Percentiles rank a stretch among this genome's conserved stretches.
Conservation (phyloP, 2,113 vertebrate genomes). For the Bagarius yarrelli region DNA sequence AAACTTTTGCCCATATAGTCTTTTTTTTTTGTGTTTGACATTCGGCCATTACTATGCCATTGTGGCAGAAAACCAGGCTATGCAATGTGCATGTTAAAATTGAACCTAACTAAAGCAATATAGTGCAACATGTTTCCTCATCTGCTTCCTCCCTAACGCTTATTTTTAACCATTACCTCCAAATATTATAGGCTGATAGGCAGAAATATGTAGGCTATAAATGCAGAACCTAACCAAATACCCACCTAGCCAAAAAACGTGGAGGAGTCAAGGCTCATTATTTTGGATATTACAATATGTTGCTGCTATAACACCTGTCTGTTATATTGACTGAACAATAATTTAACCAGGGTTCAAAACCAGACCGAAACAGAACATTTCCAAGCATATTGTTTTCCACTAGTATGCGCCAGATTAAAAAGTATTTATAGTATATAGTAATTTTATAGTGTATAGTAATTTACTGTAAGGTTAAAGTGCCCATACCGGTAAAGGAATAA, state of each 20-base stretch:
- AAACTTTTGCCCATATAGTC: too few relatives aligned
- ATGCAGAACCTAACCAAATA: conserved; percentile 22
- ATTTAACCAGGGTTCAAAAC: background rate
- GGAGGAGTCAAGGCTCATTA: conserved; percentile 6
- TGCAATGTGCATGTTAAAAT: conserved; percentile 1
- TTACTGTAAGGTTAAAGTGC: too few relatives aligned
- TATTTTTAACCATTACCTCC: conserved; percentile 16
- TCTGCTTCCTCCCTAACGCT: background rate
- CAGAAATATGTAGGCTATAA: background rate
- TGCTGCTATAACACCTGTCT: conserved; percentile 1
- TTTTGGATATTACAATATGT: conserved; percentile 13
- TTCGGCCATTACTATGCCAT: background rate
- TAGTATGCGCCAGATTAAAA: too few relatives aligned
- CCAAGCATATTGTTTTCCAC: too few relatives aligned
- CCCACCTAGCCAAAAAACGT: background rate
- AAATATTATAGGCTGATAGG: background rate
- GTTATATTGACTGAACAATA: background rate
- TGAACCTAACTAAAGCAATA: background rate
- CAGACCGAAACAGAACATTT: background rate
- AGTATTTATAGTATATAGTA: too few relatives aligned
- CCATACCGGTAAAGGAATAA: too few relatives aligned
- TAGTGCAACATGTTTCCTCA: conserved; percentile 12
- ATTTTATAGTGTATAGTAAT: too few relatives aligned
- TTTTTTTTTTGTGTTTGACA: background rate
- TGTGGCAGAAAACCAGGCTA: background rate